Evolutionary conservation across 2,888 invertebrate species (phyloP).

Genomic region (Eristalis arbustorum): DNA sequence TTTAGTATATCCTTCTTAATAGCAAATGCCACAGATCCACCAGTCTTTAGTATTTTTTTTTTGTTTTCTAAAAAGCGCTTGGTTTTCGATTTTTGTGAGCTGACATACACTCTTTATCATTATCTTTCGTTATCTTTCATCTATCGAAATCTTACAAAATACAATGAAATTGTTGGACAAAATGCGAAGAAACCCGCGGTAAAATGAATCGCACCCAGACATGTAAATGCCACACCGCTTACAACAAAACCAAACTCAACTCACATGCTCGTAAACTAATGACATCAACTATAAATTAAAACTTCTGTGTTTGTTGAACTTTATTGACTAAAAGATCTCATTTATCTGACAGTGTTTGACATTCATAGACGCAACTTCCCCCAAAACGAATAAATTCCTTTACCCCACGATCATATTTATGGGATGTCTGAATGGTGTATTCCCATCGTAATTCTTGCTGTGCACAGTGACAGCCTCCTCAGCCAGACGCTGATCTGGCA

Average conservation of each 20-base stretch:
- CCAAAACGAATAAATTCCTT: slow-evolving; percentile 33
- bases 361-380: slow-evolving; percentile 63
- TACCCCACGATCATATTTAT: slow-evolving; percentile 62
- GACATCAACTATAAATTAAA: slow-evolving; percentile 60
- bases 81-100: too few relatives aligned
- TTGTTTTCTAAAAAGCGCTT: too few relatives aligned
- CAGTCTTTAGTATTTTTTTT: too few relatives aligned
- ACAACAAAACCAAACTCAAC: slow-evolving; percentile 57
- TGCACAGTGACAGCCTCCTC: slow-evolving; percentile 30
- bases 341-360: slow-evolving; percentile 68
- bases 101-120: too few relatives aligned
- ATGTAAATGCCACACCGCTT: slow-evolving; percentile 50
- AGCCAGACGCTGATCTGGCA: slow-evolving; percentile 63
- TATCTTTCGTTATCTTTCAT: not conserved
- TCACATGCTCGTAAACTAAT: slow-evolving; percentile 66
- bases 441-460: slow-evolving; percentile 70
- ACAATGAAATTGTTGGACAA: slow-evolving; percentile 40
- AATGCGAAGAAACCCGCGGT: slow-evolving; percentile 38
- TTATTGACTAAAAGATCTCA: slow-evolving; percentile 70
- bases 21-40: too few relatives aligned
- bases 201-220: slow-evolving; percentile 42
- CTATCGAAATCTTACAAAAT: slow-evolving; percentile 8
- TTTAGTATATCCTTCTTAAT: too few relatives aligned
- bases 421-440: slow-evolving; percentile 66
- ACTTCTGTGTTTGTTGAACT: slow-evolving; percentile 67